These are phyloP conservation scores for Taurulus bubalis DNA, from an alignment of 2,113 vertebrate species.

Conservation along the genomic window DNA sequence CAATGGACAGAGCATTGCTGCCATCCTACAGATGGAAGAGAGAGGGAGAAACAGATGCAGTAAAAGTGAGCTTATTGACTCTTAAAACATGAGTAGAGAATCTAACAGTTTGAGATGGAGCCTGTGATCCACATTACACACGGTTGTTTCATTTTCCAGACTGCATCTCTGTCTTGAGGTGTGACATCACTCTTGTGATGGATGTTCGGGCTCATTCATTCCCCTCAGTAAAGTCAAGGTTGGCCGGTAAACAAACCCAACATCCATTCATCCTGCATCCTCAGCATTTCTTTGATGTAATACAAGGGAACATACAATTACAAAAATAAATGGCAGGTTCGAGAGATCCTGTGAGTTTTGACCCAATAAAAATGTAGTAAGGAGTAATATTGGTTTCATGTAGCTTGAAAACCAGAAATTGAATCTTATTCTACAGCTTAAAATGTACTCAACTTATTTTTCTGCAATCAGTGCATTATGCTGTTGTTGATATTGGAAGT, in stretches of 20 bases:
- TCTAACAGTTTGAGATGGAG: slow-evolving; percentile 1
- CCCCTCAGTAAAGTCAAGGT: neutral
- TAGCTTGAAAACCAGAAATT: neutral
- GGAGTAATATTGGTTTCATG: neutral
- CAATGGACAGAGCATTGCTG: slow-evolving; percentile 92
- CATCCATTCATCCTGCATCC: neutral
- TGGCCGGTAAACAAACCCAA: slow-evolving; percentile 1
- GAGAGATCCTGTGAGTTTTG: neutral
- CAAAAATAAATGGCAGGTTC: neutral
- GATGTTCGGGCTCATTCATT: neutral
- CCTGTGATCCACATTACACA: slow-evolving; percentile 2
- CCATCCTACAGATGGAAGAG: slow-evolving; percentile 87
- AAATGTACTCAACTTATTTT: no score
- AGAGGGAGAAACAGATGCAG: slow-evolving; percentile 8
- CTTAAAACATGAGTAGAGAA: slow-evolving; percentile 5
- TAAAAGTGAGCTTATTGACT: slow-evolving; percentile 13
- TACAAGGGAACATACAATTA: neutral
- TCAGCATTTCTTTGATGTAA: neutral
- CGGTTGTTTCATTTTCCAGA: slow-evolving; percentile 3
- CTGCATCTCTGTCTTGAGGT: neutral
- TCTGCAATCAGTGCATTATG: no score
- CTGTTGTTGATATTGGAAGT: no score
- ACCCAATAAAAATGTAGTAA: neutral
- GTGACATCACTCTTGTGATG: neutral
- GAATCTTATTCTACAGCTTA: neutral